Evolutionary conservation across 2,797 vertebrate genomes (phyloP).

Genomic region (Gambelia wislizenii): DNA sequence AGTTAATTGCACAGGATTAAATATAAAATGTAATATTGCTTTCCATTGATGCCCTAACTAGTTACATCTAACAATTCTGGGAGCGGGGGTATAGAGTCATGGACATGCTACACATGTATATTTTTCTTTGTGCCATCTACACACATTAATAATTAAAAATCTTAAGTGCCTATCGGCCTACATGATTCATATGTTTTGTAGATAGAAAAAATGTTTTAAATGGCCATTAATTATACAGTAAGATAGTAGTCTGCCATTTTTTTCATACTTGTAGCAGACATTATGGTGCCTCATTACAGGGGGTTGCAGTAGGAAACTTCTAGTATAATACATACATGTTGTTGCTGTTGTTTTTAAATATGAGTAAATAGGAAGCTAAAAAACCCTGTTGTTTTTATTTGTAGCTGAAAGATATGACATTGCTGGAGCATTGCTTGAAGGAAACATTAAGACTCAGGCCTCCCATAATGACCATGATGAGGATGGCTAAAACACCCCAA

Average conservation of each 20-base stretch:
- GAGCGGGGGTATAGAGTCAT: neutral
- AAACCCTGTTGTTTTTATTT: neutral
- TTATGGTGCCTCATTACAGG: neutral
- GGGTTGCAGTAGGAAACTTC: neutral
- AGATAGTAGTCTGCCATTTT: neutral
- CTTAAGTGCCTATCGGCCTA: neutral
- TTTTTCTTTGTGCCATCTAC: neutral
- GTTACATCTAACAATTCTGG: neutral
- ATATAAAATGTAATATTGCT: neutral
- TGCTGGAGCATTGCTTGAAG: slow-evolving; percentile 94
- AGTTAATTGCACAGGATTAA: neutral
- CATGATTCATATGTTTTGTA: neutral
- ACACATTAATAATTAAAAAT: neutral
- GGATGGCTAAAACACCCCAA: slow-evolving; percentile 92
- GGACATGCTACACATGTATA: neutral
- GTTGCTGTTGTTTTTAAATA: neutral
- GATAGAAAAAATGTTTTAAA: neutral
- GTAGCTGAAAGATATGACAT: slow-evolving; percentile 91
- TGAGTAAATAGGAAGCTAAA: neutral
- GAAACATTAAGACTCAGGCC: slow-evolving; percentile 95
- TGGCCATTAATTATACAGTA: neutral
- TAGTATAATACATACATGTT: neutral
- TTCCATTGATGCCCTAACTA: neutral
- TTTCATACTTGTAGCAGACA: neutral
- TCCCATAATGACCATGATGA: slow-evolving; percentile 99